These are phyloP conservation scores for Metridium senile DNA, from an alignment of 92 coral and sea anemone species.

Conservation along the genomic window DNA sequence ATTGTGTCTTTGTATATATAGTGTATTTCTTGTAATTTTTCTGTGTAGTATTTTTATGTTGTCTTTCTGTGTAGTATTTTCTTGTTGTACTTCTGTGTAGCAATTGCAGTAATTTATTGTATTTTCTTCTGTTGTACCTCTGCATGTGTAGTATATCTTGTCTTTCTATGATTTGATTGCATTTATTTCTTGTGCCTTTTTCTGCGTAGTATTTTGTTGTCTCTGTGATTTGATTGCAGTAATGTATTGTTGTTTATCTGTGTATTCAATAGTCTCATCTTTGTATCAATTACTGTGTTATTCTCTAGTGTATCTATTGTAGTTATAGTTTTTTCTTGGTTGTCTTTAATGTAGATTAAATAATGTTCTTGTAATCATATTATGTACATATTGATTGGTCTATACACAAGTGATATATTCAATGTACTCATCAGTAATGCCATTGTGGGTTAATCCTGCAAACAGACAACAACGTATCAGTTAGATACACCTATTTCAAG, in stretches of 20 bases:
- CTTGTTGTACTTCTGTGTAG: too few relatives aligned
- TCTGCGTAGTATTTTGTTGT: too few relatives aligned
- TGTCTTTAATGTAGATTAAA: not conserved
- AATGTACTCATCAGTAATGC: conserved; percentile 27
- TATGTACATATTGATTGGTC: not conserved
- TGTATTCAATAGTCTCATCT: not conserved
- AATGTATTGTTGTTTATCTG: not conserved
- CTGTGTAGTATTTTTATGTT: too few relatives aligned
- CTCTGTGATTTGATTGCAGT: not conserved
- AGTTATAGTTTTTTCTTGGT: not conserved
- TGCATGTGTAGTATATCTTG: not conserved
- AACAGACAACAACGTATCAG: not conserved
- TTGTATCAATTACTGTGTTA: not conserved
- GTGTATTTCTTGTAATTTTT: too few relatives aligned
- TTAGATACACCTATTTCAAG: too few relatives aligned
- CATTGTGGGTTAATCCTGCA: conserved; percentile 19
- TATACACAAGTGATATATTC: conserved; percentile 35
- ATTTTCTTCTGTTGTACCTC: not conserved
- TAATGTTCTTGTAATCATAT: not conserved
- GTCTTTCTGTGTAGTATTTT: too few relatives aligned
- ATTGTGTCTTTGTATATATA: too few relatives aligned
- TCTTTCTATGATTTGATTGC: too few relatives aligned
- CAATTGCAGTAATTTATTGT: not conserved
- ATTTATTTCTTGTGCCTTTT: too few relatives aligned
- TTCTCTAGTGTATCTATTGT: not conserved